Percentiles rank a stretch among this genome's conserved stretches.
phyloP scores from a whole-genome alignment of 2,888 invertebrate species.

The Cabera pusaria region DNA sequence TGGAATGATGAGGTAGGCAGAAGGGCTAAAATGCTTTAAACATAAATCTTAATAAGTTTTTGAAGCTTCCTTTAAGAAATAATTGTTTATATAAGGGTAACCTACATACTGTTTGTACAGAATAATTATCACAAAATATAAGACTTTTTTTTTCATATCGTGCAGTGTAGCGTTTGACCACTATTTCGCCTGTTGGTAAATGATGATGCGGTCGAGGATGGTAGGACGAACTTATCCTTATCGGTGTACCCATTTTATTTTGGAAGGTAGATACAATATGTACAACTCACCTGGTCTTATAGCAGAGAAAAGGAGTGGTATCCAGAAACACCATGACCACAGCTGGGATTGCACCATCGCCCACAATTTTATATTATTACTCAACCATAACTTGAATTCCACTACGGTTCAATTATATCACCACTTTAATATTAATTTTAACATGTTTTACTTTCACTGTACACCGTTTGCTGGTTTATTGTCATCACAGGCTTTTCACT shows the following conservation, averaged over 20 bases:
- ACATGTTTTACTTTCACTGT: conserved; percentile 31
- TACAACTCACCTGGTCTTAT: conserved; percentile 53
- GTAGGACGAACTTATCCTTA: no score
- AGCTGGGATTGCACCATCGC: conserved; percentile 58
- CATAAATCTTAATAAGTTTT: neutral
- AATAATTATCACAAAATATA: no score
- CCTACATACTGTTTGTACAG: no score
- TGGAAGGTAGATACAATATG: no score
- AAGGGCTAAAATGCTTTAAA: neutral
- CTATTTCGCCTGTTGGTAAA: no score
- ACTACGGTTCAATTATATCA: conserved; percentile 37
- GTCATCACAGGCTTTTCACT: conserved; percentile 28
- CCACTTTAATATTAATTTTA: conserved; percentile 44
- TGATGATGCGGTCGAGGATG: no score
- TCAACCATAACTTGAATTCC: conserved; percentile 50
- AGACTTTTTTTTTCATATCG: no score
- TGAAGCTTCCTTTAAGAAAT: no score
- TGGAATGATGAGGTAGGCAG: conserved; percentile 15
- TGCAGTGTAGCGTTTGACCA: no score
- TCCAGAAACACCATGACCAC: conserved; percentile 50
- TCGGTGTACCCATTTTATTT: no score
- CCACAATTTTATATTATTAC: conserved; percentile 42
- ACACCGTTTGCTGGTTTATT: conserved; percentile 24
- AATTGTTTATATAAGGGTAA: no score
- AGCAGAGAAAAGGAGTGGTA: conserved; percentile 47